These are phyloP conservation scores for Prunella strophiata DNA, from an alignment of 2,797 vertebrate genomes.

Conservation along the genomic window DNA sequence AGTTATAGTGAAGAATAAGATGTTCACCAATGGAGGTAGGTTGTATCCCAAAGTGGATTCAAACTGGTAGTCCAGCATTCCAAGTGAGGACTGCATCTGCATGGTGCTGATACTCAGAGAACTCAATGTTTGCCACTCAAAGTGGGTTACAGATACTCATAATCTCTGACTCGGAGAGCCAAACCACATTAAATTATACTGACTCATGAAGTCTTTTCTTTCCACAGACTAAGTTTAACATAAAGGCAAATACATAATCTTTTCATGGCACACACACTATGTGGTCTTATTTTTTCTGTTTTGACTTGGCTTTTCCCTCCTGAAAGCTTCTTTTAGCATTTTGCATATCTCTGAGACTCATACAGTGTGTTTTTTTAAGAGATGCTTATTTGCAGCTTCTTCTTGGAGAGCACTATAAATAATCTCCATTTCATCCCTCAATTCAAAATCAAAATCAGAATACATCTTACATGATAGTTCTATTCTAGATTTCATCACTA, in stretches of 20 bases:
- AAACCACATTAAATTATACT: neutral
- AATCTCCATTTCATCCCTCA: neutral
- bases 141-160: neutral
- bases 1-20: slow-evolving; percentile 97
- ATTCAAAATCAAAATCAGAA: neutral
- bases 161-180: neutral
- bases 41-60: neutral
- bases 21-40: slow-evolving; percentile 94
- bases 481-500: neutral
- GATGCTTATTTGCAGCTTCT: neutral
- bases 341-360: neutral
- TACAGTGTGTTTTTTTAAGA: neutral
- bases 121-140: neutral
- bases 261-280: neutral
- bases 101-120: neutral
- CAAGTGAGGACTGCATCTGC: neutral
- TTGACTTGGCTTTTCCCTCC: neutral
- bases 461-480: neutral
- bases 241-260: neutral
- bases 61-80: neutral
- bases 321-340: neutral
- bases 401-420: neutral
- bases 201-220: neutral
- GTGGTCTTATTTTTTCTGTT: neutral
- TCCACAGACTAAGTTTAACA: neutral